A percentile compares a stretch with the other conserved stretches of the same genome.
Evolutionary conservation across 2,888 invertebrate genomes (phyloP).

Genomic region (Drosophila testacea): DNA sequence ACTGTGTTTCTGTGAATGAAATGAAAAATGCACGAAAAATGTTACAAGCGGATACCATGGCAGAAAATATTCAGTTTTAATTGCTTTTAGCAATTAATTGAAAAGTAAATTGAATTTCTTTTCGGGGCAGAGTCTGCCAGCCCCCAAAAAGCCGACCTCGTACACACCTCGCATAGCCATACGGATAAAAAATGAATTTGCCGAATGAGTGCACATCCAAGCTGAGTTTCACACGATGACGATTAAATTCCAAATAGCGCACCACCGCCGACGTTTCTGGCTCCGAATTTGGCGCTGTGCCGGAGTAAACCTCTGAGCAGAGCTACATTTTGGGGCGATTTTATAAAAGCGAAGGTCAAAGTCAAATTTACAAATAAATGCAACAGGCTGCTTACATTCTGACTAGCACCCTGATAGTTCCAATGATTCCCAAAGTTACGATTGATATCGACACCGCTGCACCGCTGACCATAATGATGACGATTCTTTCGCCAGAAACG

Average conservation of each 20-base stretch:
- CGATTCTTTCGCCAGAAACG: conserved; percentile 90
- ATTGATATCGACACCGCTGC: conserved; percentile 91
- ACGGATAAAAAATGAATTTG: conserved; percentile 85
- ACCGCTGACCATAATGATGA: conserved; percentile 86
- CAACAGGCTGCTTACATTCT: conserved; percentile 78
- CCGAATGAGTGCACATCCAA: conserved; percentile 85
- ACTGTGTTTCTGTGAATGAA: conserved; percentile 71
- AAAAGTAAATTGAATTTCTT: conserved; percentile 80
- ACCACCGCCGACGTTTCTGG: conserved; percentile 83
- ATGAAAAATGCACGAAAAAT: conserved; percentile 26
- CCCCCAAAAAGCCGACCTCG: neutral
- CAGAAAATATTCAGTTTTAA: conserved; percentile 71
- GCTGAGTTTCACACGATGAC: conserved; percentile 83
- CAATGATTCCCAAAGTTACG: conserved; percentile 91
- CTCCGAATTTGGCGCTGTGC: conserved; percentile 82
- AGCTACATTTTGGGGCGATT: conserved; percentile 63
- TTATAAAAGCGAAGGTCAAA: conserved; percentile 45
- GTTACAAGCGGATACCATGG: conserved; percentile 45
- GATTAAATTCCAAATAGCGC: conserved; percentile 83
- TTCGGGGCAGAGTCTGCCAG: conserved; percentile 14
- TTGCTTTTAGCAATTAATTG: conserved; percentile 81
- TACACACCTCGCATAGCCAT: conserved; percentile 83
- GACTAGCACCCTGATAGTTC: conserved; percentile 87
- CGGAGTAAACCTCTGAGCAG: conserved; percentile 84
- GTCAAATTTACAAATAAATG: conserved; percentile 36